Base-by-base conservation (phyloP, 1,140 invertebrate species). In the Tetraneura akinire region DNA sequence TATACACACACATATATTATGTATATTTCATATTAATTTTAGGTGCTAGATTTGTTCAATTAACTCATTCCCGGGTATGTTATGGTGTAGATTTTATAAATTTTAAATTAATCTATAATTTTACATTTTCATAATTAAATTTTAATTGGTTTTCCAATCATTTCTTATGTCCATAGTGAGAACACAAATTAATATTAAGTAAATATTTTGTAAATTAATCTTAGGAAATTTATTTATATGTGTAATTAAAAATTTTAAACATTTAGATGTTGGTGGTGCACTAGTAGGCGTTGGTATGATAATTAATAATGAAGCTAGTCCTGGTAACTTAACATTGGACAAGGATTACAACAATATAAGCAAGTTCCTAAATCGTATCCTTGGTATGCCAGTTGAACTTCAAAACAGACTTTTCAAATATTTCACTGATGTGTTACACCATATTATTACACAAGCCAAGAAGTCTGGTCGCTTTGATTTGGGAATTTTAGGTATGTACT, bases 281-380 rank as follows among this genome's bases (percentile, higher is more conserved):
- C 87, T 98, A n/a, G 91, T 97, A 21, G 96, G 96, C 47, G 96
- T 98, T 64, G 96, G 96, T 10, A 87, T 98, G 60, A 95, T 98
- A 81, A 91, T 91, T 62, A 93, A 95, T 84, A 95, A 91, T 85
- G 93, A 95, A 84, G 88, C 88, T 26, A 89, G 89, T 86, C 92
- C 92, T 3, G 93, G 92, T 14, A 88, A 92, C 21, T 88, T 96
- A 42, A 91, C 91, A 29, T 85, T 98, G 1, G 96, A 98, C 83
- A 98, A 98, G 87, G 97, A 99, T 83, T 96, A 96, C 85, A 96
- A 95, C 85, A 98, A 98, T 86, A 98, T 99, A 90, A 96, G 94
- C 81, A 99, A 98, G 87, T 99, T 99, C 87, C 89, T 99, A 18
- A 99, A 99, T 85, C 88, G 98, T 82, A 96, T 99, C 82, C 88